Base-by-base conservation (phyloP, 2,113 vertebrate species). In the Porphyrio hochstetteri region DNA sequence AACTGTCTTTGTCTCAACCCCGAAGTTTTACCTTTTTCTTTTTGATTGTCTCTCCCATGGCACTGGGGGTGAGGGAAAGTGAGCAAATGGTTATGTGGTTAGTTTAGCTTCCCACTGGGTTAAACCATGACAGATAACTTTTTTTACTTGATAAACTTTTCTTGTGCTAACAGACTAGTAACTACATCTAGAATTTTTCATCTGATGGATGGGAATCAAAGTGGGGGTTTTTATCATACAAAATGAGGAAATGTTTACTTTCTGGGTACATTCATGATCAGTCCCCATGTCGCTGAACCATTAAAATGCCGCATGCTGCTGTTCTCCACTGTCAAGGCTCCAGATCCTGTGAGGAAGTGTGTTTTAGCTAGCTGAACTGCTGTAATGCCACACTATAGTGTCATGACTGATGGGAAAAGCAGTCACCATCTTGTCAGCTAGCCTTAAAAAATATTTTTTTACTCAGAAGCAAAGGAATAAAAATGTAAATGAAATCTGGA, bases 401-500 rank as follows among this genome's bases (percentile, higher is more conserved):
- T 80, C 35, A 44, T 35, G 56, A 60, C 24, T 65, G 16, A 21
- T 46, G 13, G 46, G 15, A 81, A 67, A 81, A 77, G 56, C 35
- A 91, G 60, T 76, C 50, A 69, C 44, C 24, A 16, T 76, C 71
- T 87, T 77, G 21, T 28, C 60, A 88, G 17, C n/a, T 64, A 63
- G 33, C 38, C 65, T 82, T 81, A 60, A 92, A 86, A 14, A 88
- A 63, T 7, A 24, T 53, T 40, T 83, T 80, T 88, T 53, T 38
- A 42, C 52, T 85, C 53, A 86, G 36, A 87, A 53, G 13, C 7
- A 72, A 91, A 85, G 46, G n/a, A 90, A 65, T 68, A 55, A 90
- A 96, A 91, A 69, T 50, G 13, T 46, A 94, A 87, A 88, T 81
- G 48, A 91, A 76, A 82, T 86, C 65, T 81, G 67, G 31, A 50